These are phyloP conservation scores for Agonopterix subpropinquella DNA, from an alignment of 2,888 invertebrate genomes.

Conservation along the genomic window DNA sequence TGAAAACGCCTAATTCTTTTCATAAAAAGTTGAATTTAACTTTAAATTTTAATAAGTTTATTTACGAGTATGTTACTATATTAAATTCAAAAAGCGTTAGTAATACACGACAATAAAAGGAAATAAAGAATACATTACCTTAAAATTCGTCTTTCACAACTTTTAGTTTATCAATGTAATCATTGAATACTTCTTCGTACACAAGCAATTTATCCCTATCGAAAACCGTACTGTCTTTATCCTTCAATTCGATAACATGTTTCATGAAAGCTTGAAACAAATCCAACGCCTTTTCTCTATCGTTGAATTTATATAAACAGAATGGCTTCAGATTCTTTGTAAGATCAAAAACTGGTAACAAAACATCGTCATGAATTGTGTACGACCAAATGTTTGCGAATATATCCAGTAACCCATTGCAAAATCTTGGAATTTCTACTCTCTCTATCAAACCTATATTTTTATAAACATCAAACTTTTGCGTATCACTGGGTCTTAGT, in stretches of 20 bases:
- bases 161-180: slow-evolving; percentile 14
- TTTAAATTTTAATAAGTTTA: too few relatives aligned
- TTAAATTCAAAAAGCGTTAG: too few relatives aligned
- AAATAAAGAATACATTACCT: too few relatives aligned
- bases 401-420: slow-evolving; percentile 47
- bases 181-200: slow-evolving; percentile 21
- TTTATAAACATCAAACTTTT: slow-evolving; percentile 35
- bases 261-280: slow-evolving; percentile 31
- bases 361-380: slow-evolving; percentile 23
- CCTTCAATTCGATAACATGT: slow-evolving; percentile 20
- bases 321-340: slow-evolving; percentile 40
- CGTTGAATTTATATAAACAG: slow-evolving; percentile 32
- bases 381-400: slow-evolving; percentile 31
- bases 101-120: too few relatives aligned
- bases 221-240: slow-evolving; percentile 24
- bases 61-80: too few relatives aligned
- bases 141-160: too few relatives aligned
- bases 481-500: slow-evolving; percentile 24
- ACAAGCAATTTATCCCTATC: slow-evolving; percentile 14
- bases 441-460: slow-evolving; percentile 51
- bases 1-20: too few relatives aligned
- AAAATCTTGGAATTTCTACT: slow-evolving; percentile 36
- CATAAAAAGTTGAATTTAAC: too few relatives aligned
- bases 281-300: slow-evolving; percentile 20
- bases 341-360: slow-evolving; percentile 34